Percentiles rank a stretch among this genome's conserved stretches.
phyloP scores from a whole-genome alignment of 2,113 vertebrate genomes.

The Trematomus loennbergii region DNA sequence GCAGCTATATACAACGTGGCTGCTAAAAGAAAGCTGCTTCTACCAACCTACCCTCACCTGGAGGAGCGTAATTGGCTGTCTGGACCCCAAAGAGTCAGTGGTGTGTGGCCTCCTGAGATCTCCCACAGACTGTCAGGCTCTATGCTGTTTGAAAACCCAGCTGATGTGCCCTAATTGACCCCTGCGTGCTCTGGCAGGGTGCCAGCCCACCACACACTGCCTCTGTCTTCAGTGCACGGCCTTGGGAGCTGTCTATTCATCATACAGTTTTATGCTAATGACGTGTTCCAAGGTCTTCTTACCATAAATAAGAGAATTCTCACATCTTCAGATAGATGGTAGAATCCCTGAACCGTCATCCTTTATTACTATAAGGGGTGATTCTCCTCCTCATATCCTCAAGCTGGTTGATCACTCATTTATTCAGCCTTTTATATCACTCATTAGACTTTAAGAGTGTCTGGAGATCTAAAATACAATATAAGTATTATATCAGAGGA shows the following conservation, averaged over 20 bases:
- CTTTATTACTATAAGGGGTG: conserved; percentile 46
- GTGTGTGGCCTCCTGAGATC: conserved; percentile 26
- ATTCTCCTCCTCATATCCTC: conserved; percentile 57
- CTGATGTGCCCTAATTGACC: conserved; percentile 56
- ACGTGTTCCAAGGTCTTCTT: conserved; percentile 32
- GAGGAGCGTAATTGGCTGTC: conserved; percentile 23
- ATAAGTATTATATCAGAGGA: conserved; percentile 4
- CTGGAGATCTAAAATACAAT: conserved; percentile 24
- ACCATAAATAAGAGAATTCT: conserved; percentile 49
- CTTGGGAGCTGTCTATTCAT: conserved; percentile 38
- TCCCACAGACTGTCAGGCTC: conserved; percentile 29
- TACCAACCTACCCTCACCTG: conserved; percentile 22
- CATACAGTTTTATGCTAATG: conserved; percentile 48
- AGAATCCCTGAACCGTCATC: conserved; percentile 12
- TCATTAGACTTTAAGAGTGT: conserved; percentile 33
- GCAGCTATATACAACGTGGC: not conserved
- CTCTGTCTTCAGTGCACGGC: conserved; percentile 28
- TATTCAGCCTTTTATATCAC: conserved; percentile 28
- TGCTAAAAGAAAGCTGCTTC: not conserved
- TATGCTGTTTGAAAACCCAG: conserved; percentile 28
- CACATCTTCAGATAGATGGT: conserved; percentile 28
- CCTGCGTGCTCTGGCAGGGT: conserved; percentile 37
- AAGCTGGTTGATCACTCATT: conserved; percentile 53
- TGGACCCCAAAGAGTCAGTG: conserved; percentile 2
- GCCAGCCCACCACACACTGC: conserved; percentile 30